phyloP scores from a whole-genome alignment of 2,888 invertebrate species.

The Amblyjoppa fuscipennis region DNA sequence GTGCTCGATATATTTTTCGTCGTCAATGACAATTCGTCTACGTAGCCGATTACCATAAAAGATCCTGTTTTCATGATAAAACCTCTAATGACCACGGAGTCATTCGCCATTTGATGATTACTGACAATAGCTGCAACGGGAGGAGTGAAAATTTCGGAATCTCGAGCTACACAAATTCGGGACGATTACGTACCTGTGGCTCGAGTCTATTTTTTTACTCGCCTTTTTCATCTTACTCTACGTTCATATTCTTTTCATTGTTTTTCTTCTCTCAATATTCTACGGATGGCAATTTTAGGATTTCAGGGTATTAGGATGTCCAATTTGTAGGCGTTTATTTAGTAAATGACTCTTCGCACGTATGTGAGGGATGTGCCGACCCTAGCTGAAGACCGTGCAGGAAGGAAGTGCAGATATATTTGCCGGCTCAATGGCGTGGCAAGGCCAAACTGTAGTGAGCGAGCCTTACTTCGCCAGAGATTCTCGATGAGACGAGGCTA shows the following conservation, averaged over 20 bases:
- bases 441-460: conserved; percentile 8
- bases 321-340: conserved; percentile 16
- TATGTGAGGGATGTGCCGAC: neutral
- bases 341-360: neutral
- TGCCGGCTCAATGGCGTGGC: neutral
- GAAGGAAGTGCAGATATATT: conserved; percentile 24
- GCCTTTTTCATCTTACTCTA: neutral
- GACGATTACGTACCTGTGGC: conserved; percentile 39
- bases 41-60: neutral
- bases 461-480: conserved; percentile 12
- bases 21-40: neutral
- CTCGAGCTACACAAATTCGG: neutral
- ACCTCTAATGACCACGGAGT: neutral
- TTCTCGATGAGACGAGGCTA: conserved; percentile 38
- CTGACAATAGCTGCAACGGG: neutral
- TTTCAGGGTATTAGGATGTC: neutral
- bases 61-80: neutral
- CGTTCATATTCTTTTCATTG: neutral
- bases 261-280: conserved; percentile 6
- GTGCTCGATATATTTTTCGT: neutral
- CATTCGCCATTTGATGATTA: neutral
- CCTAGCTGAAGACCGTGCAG: conserved; percentile 7
- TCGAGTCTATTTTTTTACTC: neutral
- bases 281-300: neutral
- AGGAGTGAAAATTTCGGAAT: neutral